These are phyloP conservation scores for Tetragonula clypearis DNA, from an alignment of 1,140 invertebrate species.

Conservation along the genomic window DNA sequence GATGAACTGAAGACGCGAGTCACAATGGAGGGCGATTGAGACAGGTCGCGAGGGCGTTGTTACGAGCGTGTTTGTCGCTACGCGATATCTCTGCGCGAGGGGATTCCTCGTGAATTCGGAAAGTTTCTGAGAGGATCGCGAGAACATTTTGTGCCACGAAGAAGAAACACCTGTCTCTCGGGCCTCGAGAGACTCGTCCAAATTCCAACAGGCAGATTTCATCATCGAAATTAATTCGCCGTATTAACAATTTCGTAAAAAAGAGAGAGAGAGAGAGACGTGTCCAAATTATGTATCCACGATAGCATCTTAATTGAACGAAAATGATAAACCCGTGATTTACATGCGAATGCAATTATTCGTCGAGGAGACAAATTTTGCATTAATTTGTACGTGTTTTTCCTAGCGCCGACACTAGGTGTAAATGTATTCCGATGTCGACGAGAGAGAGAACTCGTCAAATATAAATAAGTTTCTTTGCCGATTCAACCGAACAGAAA, in stretches of 20 bases:
- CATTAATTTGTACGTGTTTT: constrained; percentile 1
- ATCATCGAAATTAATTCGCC: neutral
- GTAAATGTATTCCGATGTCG: neutral
- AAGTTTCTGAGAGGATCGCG: too few relatives aligned
- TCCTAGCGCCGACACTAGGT: too few relatives aligned
- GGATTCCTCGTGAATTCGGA: too few relatives aligned
- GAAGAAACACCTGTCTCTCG: neutral
- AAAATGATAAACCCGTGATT: neutral
- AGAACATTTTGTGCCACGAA: too few relatives aligned
- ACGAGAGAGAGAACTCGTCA: neutral
- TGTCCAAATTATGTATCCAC: neutral
- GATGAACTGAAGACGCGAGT: neutral
- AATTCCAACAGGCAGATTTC: neutral
- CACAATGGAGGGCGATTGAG: neutral
- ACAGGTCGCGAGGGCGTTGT: neutral
- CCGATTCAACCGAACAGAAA: neutral
- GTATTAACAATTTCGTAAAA: neutral
- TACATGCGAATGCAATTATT: constrained; percentile 11
- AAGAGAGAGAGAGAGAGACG: too few relatives aligned
- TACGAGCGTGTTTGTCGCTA: too few relatives aligned
- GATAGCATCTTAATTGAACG: neutral
- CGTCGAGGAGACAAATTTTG: neutral
- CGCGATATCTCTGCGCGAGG: too few relatives aligned
- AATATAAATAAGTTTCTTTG: constrained; percentile 19
- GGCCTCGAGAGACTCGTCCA: neutral